Base-by-base conservation (phyloP, 1,140 invertebrate species). In the Pachypsylla venusta region DNA sequence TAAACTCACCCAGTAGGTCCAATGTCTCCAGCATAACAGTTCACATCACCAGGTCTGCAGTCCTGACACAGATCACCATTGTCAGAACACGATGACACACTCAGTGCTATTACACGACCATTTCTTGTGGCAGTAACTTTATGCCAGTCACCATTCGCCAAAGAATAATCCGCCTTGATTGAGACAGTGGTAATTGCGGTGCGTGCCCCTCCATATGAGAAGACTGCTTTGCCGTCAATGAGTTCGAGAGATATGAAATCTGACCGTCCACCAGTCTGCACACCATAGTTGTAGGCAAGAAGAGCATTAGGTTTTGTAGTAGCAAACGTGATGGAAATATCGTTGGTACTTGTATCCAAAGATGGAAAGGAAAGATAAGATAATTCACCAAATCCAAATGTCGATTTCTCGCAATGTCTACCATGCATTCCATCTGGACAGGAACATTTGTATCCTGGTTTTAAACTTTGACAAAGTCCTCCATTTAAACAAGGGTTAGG, bases 161-260 rank as follows among this genome's bases (percentile, higher is more conserved):
- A 74, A 61, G 79, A 79, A 2, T 53, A 53, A 40, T 76, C 77
- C 13, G 77, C 76, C 1, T 70, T 72, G 5, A 91, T 82, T 0
- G 79, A 75, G 1, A 92, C 78, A 0, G 81, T 80, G 2, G 86
- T 88, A 28, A 93, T 89, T 2, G 87, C 88, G 24, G 87, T 90
- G 65, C 86, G 76, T 1, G 88, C 80, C 1, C 87, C 90, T 25
- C 90, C 90, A 67, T 89, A 93, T 0, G 91, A 93, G 70, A 97
- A 93, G 14, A 85, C 77, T 0, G 89, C 82, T 65, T 80, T 81
- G 0, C 90, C 89, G 30, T 82, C 78, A 1, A 93, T 75, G 54
- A 97, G 69, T 73, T 97, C 90, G 39, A 97, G 77, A 0, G 92
- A 89, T 25, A 97, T 79, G 68, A 95, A 96, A 69, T 95, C 91